Percentiles rank a stretch among this genome's conserved stretches.
Conservation (phyloP, 2,797 vertebrate genomes). For the Tarsius wallacei region DNA sequence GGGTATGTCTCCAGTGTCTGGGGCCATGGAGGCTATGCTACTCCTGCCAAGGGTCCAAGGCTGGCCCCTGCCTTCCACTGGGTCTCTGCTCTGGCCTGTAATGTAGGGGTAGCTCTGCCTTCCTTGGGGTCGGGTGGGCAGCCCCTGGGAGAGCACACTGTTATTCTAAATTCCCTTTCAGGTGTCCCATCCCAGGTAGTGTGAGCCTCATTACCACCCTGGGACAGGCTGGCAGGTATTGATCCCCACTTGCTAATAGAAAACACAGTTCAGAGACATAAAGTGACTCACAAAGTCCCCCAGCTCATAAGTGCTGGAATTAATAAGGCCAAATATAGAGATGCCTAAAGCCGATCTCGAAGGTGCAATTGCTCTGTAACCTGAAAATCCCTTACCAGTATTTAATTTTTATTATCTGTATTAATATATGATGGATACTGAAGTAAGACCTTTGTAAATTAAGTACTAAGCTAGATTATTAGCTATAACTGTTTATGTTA, state of each 20-base stretch:
- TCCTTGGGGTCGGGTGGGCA: fast-evolving
- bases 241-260: fast-evolving
- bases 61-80: too few relatives aligned
- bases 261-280: background rate
- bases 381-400: fast-evolving
- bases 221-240: fast-evolving
- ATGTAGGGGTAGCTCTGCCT: fast-evolving
- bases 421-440: background rate
- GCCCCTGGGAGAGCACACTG: fast-evolving
- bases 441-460: background rate
- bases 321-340: background rate
- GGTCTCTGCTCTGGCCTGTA: fast-evolving
- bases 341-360: fast-evolving
- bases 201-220: fast-evolving
- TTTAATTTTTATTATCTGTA: slow-evolving; percentile 46
- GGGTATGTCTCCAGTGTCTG: too few relatives aligned
- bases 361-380: background rate
- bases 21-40: fast-evolving
- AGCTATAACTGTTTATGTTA: background rate
- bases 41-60: too few relatives aligned
- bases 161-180: background rate
- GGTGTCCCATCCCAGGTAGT: fast-evolving
- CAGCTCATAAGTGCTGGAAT: background rate
- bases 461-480: background rate
- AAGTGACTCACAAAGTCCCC: background rate